These are phyloP conservation scores for Epistrophe grossulariae DNA, from an alignment of 2,888 invertebrate species.

Conservation along the genomic window DNA sequence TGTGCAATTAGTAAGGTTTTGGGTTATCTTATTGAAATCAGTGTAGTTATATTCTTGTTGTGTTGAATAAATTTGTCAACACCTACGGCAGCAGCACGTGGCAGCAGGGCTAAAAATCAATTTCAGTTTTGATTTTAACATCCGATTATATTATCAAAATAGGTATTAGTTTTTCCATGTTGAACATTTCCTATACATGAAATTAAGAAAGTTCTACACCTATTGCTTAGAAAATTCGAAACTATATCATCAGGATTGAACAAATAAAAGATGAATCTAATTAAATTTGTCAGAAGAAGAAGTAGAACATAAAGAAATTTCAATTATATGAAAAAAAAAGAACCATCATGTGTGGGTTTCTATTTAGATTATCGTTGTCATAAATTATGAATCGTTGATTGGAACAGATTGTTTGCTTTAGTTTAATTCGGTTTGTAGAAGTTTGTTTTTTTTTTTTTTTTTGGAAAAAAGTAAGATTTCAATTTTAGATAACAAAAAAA, in stretches of 20 bases:
- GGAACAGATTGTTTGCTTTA: conserved; percentile 32
- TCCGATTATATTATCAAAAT: not conserved
- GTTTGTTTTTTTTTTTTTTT: not conserved
- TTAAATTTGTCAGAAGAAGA: conserved; percentile 16
- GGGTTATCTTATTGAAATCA: conserved; percentile 30
- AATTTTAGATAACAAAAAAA: conserved; percentile 9
- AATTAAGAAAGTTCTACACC: conserved; percentile 12
- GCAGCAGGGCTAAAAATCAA: not conserved
- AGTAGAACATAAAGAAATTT: conserved; percentile 4
- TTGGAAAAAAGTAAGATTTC: not conserved
- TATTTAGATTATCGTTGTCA: conserved; percentile 18
- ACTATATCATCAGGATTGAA: not conserved
- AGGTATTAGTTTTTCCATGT: conserved; percentile 9
- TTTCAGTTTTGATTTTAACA: not conserved
- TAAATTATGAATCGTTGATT: conserved; percentile 45
- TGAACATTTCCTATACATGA: not conserved
- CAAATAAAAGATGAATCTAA: conserved; percentile 25
- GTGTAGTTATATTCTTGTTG: not conserved
- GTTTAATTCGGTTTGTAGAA: conserved; percentile 1
- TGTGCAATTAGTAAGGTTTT: conserved; percentile 44
- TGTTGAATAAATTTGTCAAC: conserved; percentile 48
- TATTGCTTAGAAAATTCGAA: conserved; percentile 1
- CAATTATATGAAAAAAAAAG: not conserved
- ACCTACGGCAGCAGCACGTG: conserved; percentile 26
- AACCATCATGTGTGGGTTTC: conserved; percentile 12